Conservation (phyloP, 2,888 invertebrate genomes). For the Chrysolina oricalcia region DNA sequence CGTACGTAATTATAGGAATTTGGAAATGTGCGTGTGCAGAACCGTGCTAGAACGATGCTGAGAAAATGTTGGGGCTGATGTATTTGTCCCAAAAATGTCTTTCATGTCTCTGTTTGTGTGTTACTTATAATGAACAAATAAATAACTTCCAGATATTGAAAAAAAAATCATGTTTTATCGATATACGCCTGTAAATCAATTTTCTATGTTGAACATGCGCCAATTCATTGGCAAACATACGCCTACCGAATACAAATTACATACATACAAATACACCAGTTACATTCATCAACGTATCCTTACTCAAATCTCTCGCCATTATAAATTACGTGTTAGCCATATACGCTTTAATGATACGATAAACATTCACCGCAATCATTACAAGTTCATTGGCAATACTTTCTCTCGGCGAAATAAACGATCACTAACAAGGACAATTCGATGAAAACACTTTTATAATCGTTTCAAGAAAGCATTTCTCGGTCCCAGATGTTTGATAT, state of each 20-base stretch:
- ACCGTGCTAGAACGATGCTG: too few species aligned
- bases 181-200: too few species aligned
- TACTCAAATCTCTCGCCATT: not conserved
- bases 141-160: too few species aligned
- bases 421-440: not conserved
- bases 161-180: too few species aligned
- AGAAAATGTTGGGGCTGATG: too few species aligned
- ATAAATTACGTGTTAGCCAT: slow-evolving; percentile 39
- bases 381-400: slow-evolving; percentile 55
- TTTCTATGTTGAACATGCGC: too few species aligned
- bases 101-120: too few species aligned
- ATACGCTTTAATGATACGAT: slow-evolving; percentile 50
- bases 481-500: not conserved
- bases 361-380: slow-evolving; percentile 49
- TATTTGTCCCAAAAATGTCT: too few species aligned
- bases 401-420: slow-evolving; percentile 41
- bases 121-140: too few species aligned
- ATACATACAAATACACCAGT: not conserved
- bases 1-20: too few species aligned
- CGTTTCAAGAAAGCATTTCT: slow-evolving; percentile 8
- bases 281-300: not conserved
- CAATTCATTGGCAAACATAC: too few species aligned
- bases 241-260: not conserved
- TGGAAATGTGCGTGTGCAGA: too few species aligned
- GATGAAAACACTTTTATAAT: not conserved